Evolutionary conservation across 2,113 vertebrate species (phyloP).

Genomic region (Shinisaurus crocodilurus): DNA sequence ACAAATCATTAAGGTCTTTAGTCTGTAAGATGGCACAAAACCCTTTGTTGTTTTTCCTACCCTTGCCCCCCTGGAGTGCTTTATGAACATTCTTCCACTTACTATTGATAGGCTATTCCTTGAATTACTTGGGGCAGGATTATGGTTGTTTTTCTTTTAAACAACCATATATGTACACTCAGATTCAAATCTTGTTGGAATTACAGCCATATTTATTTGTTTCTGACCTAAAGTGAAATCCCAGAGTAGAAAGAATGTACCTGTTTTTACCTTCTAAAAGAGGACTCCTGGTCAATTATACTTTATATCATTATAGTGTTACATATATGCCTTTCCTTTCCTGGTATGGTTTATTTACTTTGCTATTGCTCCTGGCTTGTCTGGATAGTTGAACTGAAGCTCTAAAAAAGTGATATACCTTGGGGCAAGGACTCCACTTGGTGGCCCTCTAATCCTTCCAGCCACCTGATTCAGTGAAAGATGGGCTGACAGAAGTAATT

Average conservation of each 20-base stretch:
- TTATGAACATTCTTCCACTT: not conserved
- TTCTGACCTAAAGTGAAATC: not conserved
- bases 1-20: too few species aligned
- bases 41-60: too few species aligned
- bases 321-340: not conserved
- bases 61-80: not conserved
- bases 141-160: not conserved
- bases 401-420: not conserved
- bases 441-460: not conserved
- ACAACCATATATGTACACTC: not conserved
- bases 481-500: not conserved
- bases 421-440: not conserved
- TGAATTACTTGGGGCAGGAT: not conserved
- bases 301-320: not conserved
- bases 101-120: not conserved
- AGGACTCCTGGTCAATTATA: rapidly evolving
- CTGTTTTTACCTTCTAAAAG: not conserved
- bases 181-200: not conserved
- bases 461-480: not conserved
- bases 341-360: not conserved
- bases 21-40: too few species aligned
- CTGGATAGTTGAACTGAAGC: not conserved
- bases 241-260: not conserved
- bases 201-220: not conserved
- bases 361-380: not conserved